phyloP scores from a whole-genome alignment of 2,888 invertebrate genomes.

The Folsomia manolachei region DNA sequence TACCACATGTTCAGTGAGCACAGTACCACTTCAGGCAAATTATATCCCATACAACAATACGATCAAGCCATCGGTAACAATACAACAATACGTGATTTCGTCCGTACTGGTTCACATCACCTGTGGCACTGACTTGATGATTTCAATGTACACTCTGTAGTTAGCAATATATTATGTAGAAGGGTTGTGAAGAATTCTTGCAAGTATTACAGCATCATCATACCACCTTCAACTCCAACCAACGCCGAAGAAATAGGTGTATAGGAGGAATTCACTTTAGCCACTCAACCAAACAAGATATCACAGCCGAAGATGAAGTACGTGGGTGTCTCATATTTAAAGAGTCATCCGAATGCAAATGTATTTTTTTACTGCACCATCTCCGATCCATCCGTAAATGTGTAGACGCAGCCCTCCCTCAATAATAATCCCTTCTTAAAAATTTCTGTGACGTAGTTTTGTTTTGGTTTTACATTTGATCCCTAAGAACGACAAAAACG shows the following conservation, averaged over 20 bases:
- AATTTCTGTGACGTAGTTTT: background rate
- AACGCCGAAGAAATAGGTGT: too few relatives aligned
- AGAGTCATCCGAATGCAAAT: background rate
- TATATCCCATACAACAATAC: too few relatives aligned
- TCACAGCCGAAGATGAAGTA: background rate
- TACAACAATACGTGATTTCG: background rate
- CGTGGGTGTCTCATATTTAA: background rate
- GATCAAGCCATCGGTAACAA: background rate
- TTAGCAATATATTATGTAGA: too few relatives aligned
- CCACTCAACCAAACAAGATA: too few relatives aligned
- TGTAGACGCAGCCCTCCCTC: background rate
- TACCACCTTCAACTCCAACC: background rate
- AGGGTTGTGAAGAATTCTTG: background rate
- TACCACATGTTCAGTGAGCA: background rate
- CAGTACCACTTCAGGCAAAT: too few relatives aligned
- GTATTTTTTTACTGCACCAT: background rate
- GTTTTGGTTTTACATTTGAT: too few relatives aligned
- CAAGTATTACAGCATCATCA: background rate
- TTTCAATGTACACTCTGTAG: background rate
- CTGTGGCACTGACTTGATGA: background rate
- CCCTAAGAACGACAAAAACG: background rate
- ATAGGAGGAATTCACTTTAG: too few relatives aligned
- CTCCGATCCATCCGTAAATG: background rate
- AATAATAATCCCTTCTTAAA: background rate
- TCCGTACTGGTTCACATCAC: background rate